Evolutionary conservation across 2,113 vertebrate species (phyloP).

Genomic region (Perccottus glenii): DNA sequence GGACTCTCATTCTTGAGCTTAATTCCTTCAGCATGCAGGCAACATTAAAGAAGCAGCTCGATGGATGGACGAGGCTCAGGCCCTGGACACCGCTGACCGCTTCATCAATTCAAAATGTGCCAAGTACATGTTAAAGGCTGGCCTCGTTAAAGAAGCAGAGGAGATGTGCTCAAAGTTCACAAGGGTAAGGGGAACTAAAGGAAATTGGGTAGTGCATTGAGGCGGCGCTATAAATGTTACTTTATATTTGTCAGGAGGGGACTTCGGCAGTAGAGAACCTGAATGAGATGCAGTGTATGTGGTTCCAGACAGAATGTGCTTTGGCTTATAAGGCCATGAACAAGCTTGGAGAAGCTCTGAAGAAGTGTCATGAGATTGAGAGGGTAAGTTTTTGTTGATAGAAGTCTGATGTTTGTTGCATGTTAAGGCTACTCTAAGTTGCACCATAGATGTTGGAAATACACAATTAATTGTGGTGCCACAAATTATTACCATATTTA

Average conservation of each 20-base stretch:
- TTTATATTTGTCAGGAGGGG: constrained; percentile 81
- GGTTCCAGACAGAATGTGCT: constrained; percentile 95
- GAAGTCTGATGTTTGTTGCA: too few relatives aligned
- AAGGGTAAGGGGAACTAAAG: constrained; percentile 76
- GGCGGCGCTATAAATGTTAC: neutral
- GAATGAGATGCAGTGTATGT: constrained; percentile 97
- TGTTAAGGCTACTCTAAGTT: too few relatives aligned
- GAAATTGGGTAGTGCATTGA: neutral
- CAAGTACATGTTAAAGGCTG: constrained; percentile 94
- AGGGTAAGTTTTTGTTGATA: constrained; percentile 74
- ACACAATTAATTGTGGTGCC: too few relatives aligned
- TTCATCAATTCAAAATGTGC: constrained; percentile 97
- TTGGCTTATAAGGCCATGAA: constrained; percentile 90
- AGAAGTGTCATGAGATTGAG: constrained; percentile 95
- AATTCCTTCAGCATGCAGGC: constrained; percentile 82
- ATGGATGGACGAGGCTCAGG: constrained; percentile 96
- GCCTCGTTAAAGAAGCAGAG: constrained; percentile 91
- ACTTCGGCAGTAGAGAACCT: constrained; percentile 90
- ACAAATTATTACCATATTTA: too few relatives aligned
- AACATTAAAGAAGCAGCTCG: constrained; percentile 93
- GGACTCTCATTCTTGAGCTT: neutral
- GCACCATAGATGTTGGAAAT: too few relatives aligned
- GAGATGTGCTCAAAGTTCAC: constrained; percentile 98
- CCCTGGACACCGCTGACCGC: constrained; percentile 91
- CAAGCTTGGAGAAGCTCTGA: constrained; percentile 92